phyloP scores from a whole-genome alignment of 2,888 invertebrate species.

The Harpalus rufipes region DNA sequence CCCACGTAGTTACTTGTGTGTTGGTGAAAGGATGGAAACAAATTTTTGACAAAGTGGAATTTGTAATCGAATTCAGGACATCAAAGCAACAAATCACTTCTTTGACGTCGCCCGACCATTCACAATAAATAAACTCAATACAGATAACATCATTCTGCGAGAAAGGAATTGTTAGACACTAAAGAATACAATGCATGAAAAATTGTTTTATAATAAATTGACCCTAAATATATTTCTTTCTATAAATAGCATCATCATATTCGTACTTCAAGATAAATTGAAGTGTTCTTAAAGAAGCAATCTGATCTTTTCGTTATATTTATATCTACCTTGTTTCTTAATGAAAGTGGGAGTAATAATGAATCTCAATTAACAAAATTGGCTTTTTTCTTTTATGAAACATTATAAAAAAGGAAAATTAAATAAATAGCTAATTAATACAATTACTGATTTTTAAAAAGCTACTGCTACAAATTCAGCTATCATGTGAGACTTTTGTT shows the following conservation, averaged over 20 bases:
- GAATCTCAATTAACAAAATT: not conserved
- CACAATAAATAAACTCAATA: constrained; percentile 26
- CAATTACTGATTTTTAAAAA: no score
- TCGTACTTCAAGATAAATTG: constrained; percentile 13
- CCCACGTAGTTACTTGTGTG: not conserved
- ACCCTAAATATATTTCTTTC: not conserved
- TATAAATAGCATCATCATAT: not conserved
- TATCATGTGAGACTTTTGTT: no score
- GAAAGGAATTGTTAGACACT: not conserved
- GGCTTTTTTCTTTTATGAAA: not conserved
- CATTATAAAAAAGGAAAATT: no score
- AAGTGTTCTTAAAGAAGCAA: not conserved
- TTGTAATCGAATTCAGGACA: constrained; percentile 7
- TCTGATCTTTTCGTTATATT: not conserved
- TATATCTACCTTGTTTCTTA: not conserved
- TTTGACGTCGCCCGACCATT: not conserved
- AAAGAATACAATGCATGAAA: not conserved
- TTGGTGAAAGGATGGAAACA: not conserved
- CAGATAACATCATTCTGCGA: not conserved
- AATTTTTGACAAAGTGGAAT: constrained; percentile 7
- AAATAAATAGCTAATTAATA: no score
- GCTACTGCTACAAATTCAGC: no score
- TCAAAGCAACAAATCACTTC: constrained; percentile 16
- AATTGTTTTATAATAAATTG: constrained; percentile 34
- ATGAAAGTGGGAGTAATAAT: not conserved